A percentile compares a stretch with the other conserved stretches of the same genome.
phyloP scores from a whole-genome alignment of 2,797 vertebrate genomes.

The Galagoides demidoff region DNA sequence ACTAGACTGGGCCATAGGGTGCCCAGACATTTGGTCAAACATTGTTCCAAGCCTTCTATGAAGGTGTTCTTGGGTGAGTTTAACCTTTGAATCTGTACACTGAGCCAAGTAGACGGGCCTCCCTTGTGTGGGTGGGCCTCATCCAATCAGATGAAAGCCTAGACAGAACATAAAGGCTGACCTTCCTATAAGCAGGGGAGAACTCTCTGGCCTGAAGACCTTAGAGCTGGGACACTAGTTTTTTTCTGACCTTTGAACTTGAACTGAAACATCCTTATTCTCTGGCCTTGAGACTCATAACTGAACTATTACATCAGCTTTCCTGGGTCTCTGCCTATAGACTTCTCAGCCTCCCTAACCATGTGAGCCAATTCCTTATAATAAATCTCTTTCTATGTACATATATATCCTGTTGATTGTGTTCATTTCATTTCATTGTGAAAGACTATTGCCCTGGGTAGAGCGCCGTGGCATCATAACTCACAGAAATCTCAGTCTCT shows the following conservation, averaged over 20 bases:
- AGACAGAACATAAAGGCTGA: background rate
- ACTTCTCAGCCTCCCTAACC: background rate
- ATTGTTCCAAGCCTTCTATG: background rate
- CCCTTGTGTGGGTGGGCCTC: background rate
- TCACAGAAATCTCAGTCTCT: too few relatives aligned
- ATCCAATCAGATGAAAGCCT: background rate
- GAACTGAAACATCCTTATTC: background rate
- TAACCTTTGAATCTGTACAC: background rate
- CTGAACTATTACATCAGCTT: too few relatives aligned
- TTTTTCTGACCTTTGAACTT: background rate
- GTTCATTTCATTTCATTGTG: background rate
- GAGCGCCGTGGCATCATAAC: too few relatives aligned
- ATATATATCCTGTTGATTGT: background rate
- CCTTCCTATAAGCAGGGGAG: background rate
- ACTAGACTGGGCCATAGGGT: too few relatives aligned
- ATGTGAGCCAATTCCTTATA: background rate
- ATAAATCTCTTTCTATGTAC: background rate
- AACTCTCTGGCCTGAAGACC: background rate
- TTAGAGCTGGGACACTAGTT: background rate
- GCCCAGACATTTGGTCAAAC: background rate
- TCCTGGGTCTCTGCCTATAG: background rate
- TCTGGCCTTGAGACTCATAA: background rate
- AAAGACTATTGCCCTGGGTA: too few relatives aligned
- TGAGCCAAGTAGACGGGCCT: background rate
- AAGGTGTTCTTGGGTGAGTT: background rate